These are phyloP conservation scores for Saimiri boliviensis DNA, from an alignment of 2,113 vertebrate species.

Conservation along the genomic window DNA sequence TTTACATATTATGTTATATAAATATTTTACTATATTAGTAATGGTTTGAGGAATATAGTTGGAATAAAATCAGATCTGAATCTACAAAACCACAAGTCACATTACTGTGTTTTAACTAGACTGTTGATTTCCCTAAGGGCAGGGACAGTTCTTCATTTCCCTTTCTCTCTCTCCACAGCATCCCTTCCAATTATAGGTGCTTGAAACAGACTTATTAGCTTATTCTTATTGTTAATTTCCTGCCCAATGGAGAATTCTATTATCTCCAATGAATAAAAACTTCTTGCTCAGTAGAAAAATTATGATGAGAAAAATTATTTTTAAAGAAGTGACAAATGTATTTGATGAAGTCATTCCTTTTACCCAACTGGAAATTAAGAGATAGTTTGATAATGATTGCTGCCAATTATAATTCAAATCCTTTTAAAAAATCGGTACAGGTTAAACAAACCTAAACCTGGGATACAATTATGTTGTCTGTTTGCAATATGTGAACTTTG, in stretches of 20 bases:
- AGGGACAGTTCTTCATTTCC: constrained; percentile 4
- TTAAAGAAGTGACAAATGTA: constrained; percentile 48
- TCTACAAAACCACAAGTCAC: constrained; percentile 46
- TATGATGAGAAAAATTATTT: constrained; percentile 47
- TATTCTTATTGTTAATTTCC: constrained; percentile 56
- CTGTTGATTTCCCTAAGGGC: neutral
- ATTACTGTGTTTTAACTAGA: constrained; percentile 7
- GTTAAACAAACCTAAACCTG: constrained; percentile 56
- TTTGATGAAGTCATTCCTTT: constrained; percentile 42
- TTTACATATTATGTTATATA: neutral
- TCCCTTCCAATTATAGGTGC: constrained; percentile 16
- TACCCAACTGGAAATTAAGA: constrained; percentile 44
- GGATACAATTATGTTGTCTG: constrained; percentile 21
- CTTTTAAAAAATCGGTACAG: constrained; percentile 24
- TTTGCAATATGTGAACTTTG: constrained; percentile 45
- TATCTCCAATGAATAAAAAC: constrained; percentile 1
- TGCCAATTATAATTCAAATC: constrained; percentile 41
- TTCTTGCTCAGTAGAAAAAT: constrained; percentile 55
- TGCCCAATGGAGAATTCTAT: constrained; percentile 35
- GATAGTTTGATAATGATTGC: constrained; percentile 8
- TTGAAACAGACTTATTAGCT: constrained; percentile 39
- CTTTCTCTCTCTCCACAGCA: constrained; percentile 15
- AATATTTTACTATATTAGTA: constrained; percentile 14
- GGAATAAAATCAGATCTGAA: constrained; percentile 49
- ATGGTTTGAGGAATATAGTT: neutral